Conservation (phyloP, 2,888 invertebrate genomes). For the Notocelia uddmanniana region DNA sequence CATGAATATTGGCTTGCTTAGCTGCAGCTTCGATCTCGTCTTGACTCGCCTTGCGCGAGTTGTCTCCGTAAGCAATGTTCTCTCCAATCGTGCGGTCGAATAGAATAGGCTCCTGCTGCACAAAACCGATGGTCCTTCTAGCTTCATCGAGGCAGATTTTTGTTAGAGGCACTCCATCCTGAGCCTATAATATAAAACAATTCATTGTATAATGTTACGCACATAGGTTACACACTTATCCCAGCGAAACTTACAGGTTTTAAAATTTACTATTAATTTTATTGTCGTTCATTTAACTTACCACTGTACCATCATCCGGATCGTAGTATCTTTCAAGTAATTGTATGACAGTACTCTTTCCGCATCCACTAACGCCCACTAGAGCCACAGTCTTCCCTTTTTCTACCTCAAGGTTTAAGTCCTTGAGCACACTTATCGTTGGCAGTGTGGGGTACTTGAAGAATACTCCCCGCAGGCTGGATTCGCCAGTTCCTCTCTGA, state of each 20-base stretch:
- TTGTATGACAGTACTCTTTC: conserved; percentile 95
- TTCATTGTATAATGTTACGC: not conserved
- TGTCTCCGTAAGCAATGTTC: conserved; percentile 97
- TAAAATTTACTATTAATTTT: too few relatives aligned
- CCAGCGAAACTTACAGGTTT: too few relatives aligned
- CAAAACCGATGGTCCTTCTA: conserved; percentile 93
- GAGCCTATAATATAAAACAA: conserved; percentile 61
- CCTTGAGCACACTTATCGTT: conserved; percentile 89
- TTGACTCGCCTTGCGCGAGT: conserved; percentile 86
- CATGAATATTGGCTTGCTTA: conserved; percentile 94
- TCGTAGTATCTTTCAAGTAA: conserved; percentile 95
- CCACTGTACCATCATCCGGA: conserved; percentile 88
- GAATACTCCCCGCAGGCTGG: conserved; percentile 88
- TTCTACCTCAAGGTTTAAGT: conserved; percentile 87
- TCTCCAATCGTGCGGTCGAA: conserved; percentile 95
- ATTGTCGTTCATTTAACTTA: too few relatives aligned
- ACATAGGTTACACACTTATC: too few relatives aligned
- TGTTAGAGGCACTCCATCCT: conserved; percentile 81
- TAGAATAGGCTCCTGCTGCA: conserved; percentile 96
- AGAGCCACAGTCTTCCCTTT: conserved; percentile 91
- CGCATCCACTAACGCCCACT: conserved; percentile 94
- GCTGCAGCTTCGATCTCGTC: conserved; percentile 92
- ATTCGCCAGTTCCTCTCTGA: conserved; percentile 87
- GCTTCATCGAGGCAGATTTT: conserved; percentile 86
- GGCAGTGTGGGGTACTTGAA: conserved; percentile 93